These are phyloP conservation scores for Nycticebus coucang DNA, from an alignment of 2,113 vertebrate genomes.

Conservation along the genomic window DNA sequence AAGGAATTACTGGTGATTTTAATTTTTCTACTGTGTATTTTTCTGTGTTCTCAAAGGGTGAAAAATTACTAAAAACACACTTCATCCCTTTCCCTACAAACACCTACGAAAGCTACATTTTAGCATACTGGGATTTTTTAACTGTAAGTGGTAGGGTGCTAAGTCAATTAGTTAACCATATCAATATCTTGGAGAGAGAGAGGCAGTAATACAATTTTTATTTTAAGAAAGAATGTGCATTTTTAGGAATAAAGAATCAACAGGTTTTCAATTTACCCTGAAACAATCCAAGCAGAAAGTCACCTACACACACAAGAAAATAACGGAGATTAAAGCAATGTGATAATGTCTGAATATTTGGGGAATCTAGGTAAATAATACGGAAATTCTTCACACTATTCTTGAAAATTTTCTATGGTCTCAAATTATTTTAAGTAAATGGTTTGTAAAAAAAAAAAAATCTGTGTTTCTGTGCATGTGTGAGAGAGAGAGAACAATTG, in stretches of 20 bases:
- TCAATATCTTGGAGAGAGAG: background rate
- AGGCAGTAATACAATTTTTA: background rate
- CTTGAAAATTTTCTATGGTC: background rate
- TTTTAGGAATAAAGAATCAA: background rate
- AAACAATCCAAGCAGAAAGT: background rate
- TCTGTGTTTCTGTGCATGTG: background rate
- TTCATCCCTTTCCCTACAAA: background rate
- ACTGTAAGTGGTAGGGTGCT: background rate
- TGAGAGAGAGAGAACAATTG: background rate
- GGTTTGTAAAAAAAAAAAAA: background rate
- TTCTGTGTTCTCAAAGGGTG: background rate
- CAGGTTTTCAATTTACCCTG: background rate
- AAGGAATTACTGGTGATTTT: background rate
- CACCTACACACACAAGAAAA: background rate
- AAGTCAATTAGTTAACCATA: background rate
- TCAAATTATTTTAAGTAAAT: constrained; percentile 35
- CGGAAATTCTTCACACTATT: background rate
- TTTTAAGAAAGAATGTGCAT: background rate
- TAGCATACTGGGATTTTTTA: background rate
- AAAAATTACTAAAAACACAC: background rate
- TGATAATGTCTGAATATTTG: background rate
- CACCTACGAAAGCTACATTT: background rate
- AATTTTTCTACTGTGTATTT: background rate
- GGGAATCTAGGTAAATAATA: background rate
- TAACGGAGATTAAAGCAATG: background rate